A percentile compares a stretch with the other conserved stretches of the same genome.
Evolutionary conservation across 2,888 invertebrate species (phyloP).

Genomic region (Polyploca ridens): DNA sequence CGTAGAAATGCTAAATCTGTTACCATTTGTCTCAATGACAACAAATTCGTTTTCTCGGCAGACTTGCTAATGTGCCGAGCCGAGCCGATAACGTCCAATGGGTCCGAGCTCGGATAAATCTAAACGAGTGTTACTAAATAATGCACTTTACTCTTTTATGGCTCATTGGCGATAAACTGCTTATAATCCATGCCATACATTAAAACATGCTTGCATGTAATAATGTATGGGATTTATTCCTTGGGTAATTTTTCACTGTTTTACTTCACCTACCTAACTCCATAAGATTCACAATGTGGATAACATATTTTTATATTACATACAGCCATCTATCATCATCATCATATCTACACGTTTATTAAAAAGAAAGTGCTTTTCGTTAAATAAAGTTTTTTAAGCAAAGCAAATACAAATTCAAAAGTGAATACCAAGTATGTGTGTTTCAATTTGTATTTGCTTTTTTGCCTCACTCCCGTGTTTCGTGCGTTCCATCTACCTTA

Average conservation of each 20-base stretch:
- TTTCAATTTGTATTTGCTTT: too few species aligned
- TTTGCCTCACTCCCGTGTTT: too few species aligned
- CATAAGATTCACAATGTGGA: not conserved
- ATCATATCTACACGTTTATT: too few species aligned
- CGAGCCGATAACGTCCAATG: slow-evolving; percentile 34
- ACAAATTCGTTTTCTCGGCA: slow-evolving; percentile 27
- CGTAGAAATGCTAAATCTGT: not conserved
- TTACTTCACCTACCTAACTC: too few species aligned
- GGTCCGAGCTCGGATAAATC: slow-evolving; percentile 29
- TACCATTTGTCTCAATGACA: slow-evolving; percentile 25
- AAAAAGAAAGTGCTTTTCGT: too few species aligned
- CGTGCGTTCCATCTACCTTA: too few species aligned
- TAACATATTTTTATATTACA: too few species aligned
- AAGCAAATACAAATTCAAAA: too few species aligned
- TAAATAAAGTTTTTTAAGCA: too few species aligned
- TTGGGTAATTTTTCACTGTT: not conserved
- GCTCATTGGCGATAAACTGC: not conserved
- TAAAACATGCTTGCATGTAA: not conserved
- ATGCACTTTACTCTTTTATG: not conserved
- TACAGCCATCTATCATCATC: too few species aligned
- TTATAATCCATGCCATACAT: not conserved
- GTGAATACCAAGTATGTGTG: too few species aligned
- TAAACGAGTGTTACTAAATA: slow-evolving; percentile 15
- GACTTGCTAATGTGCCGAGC: slow-evolving; percentile 41
- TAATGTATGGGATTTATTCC: not conserved